A percentile compares a stretch with the other conserved stretches of the same genome.
Evolutionary conservation across 2,888 invertebrate genomes (phyloP).

Genomic region (Cyrtodaria siliqua): DNA sequence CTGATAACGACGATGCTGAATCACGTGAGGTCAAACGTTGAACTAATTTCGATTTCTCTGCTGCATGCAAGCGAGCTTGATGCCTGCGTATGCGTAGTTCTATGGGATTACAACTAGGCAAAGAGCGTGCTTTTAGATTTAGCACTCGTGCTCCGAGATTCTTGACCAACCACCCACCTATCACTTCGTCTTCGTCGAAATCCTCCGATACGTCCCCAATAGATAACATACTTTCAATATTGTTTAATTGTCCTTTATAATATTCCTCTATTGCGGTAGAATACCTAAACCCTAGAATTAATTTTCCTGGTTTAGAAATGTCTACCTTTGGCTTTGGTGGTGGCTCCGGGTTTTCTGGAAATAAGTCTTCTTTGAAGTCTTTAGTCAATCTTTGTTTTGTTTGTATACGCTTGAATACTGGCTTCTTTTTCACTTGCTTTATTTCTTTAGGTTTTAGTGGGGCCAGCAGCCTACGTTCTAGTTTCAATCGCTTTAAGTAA

Average conservation of each 20-base stretch:
- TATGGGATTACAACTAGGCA: conserved; percentile 58
- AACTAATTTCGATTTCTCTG: conserved; percentile 8
- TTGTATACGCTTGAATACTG: conserved; percentile 25
- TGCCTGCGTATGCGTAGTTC: conserved; percentile 49
- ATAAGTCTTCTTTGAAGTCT: conserved; percentile 36
- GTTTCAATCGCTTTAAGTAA: conserved; percentile 44
- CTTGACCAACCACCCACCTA: conserved; percentile 56
- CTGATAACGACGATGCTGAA: conserved; percentile 9
- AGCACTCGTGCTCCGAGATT: conserved; percentile 42
- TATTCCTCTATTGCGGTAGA: conserved; percentile 55
- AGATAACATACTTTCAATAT: conserved; percentile 8
- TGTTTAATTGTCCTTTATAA: conserved; percentile 31
- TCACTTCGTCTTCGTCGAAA: conserved; percentile 30
- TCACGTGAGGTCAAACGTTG: conserved; percentile 24
- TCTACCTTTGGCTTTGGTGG: conserved; percentile 29
- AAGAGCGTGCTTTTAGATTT: conserved; percentile 41
- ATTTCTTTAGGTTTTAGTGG: conserved; percentile 32
- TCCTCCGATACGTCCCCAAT: background rate
- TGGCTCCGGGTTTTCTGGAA: conserved; percentile 23
- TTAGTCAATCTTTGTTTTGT: conserved; percentile 12
- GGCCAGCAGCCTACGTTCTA: conserved; percentile 10
- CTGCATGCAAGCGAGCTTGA: conserved; percentile 33
- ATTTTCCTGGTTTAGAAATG: conserved; percentile 21
- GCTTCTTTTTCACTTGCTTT: conserved; percentile 23
- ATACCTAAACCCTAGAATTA: conserved; percentile 54